phyloP scores from a whole-genome alignment of 2,888 invertebrate species.

The Amiota communis region DNA sequence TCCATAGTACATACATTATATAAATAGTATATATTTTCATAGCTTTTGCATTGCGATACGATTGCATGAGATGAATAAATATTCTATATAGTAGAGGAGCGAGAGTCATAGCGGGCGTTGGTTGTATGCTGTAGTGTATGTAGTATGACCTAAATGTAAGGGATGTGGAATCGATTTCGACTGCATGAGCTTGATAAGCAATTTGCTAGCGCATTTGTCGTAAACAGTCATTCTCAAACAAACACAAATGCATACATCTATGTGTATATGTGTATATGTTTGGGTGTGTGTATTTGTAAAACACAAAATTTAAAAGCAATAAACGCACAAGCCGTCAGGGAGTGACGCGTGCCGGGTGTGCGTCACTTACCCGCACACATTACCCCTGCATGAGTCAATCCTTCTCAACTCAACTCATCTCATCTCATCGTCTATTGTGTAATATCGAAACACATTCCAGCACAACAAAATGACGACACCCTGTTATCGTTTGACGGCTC shows the following conservation, averaged over 20 bases:
- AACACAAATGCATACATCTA: conserved; percentile 32
- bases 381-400: neutral
- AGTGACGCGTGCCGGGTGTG: conserved; percentile 47
- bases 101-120: too few relatives aligned
- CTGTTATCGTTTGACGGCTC: too few relatives aligned
- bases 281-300: conserved; percentile 7
- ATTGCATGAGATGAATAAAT: neutral
- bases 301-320: conserved; percentile 65
- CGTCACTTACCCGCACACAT: neutral
- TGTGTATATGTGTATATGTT: conserved; percentile 5
- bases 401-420: neutral
- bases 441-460: neutral
- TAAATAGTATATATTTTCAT: neutral
- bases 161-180: conserved; percentile 5
- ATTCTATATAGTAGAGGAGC: neutral
- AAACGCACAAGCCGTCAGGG: conserved; percentile 49
- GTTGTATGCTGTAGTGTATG: neutral
- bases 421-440: neutral
- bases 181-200: conserved; percentile 54
- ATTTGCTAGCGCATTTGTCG: conserved; percentile 50
- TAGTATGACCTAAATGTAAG: neutral
- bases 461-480: too few relatives aligned
- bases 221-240: conserved; percentile 40
- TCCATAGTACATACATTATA: conserved; percentile 24
- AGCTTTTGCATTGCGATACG: neutral